phyloP scores from a whole-genome alignment of 2,888 invertebrate genomes.

The Ferdinandea cuprea region DNA sequence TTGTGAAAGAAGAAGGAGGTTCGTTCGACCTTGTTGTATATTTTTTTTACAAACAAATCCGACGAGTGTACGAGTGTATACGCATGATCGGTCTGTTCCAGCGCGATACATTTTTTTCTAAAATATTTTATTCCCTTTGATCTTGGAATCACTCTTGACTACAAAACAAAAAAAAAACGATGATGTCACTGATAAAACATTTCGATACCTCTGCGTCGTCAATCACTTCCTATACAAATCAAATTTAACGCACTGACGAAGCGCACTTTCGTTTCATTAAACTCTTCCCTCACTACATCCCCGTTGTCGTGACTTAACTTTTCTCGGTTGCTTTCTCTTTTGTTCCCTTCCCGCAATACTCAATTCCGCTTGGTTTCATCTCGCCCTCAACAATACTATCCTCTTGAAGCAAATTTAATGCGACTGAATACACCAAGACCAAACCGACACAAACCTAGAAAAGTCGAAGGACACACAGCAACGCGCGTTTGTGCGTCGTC shows the following conservation, averaged over 20 bases:
- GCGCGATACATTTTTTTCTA: too few relatives aligned
- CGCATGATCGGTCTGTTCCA: too few relatives aligned
- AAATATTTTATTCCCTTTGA: too few relatives aligned
- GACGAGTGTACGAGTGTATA: too few relatives aligned
- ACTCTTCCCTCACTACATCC: constrained; percentile 8
- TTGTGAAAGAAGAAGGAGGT: too few relatives aligned
- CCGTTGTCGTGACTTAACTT: neutral
- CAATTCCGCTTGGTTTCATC: constrained; percentile 43
- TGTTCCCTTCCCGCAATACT: constrained; percentile 26
- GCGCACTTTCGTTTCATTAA: constrained; percentile 45
- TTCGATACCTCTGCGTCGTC: neutral
- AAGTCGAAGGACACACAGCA: constrained; percentile 23
- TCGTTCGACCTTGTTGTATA: too few relatives aligned
- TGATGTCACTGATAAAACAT: too few relatives aligned
- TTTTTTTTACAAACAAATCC: too few relatives aligned
- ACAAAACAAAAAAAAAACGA: too few relatives aligned
- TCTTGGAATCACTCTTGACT: too few relatives aligned
- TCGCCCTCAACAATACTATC: constrained; percentile 49
- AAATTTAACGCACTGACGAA: constrained; percentile 64
- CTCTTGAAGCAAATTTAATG: constrained; percentile 63
- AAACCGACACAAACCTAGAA: constrained; percentile 14
- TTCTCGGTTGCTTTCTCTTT: constrained; percentile 1
- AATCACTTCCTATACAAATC: constrained; percentile 34
- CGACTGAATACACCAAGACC: constrained; percentile 30
- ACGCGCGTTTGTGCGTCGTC: neutral